Evolutionary conservation across 2,888 invertebrate genomes (phyloP), one percentile per base, ranked within the genome.

Genomic region (Aleiodes leptofemur): DNA sequence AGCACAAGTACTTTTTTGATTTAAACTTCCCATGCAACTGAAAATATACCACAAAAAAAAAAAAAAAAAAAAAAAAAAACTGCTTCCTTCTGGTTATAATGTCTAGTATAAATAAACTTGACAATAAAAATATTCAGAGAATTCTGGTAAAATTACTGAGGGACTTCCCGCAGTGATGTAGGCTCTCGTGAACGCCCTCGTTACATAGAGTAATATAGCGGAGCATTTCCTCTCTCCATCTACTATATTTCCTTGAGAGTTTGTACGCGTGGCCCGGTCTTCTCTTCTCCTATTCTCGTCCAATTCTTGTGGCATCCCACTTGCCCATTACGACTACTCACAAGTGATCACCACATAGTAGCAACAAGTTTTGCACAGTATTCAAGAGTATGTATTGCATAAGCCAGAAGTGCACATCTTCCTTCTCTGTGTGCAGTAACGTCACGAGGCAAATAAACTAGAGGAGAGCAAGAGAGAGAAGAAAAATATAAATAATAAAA

Each of bases 111-210:
- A 16, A 56, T 56, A 56, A 29, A 56, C 16, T 16, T 16, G 4
- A 29, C 11, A 56, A 56, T 56, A 56, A 56, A 56, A 64, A 64
- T 43, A 61, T 16, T 3, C 34, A 7, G 38, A 34, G 61, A 61
- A 43, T 61, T 43, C 43, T 43, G 43, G 43, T 43, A 38, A 61
- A 64, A 64, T 64, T 11, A 31, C 0, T 16, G 38, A 43, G 64
- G 76, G 79, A 76, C 79, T 74, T 78, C 79, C 79, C 78, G 79
- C 76, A 66, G 79, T 76, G 79, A 74, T 74, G 76, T 71, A 72
- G 72, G n/a, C n/a, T n/a, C 78, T 76, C 78, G 77, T 77, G 79
- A 77, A 80, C 79, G 78, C 79, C 78, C 78, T 80, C 79, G 77
- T 80, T 80, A 78, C 76, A 38, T 23, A 43, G 73, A 69, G 73